Base-by-base conservation (phyloP, 2,797 vertebrate genomes). In the Salmo trutta region DNA sequence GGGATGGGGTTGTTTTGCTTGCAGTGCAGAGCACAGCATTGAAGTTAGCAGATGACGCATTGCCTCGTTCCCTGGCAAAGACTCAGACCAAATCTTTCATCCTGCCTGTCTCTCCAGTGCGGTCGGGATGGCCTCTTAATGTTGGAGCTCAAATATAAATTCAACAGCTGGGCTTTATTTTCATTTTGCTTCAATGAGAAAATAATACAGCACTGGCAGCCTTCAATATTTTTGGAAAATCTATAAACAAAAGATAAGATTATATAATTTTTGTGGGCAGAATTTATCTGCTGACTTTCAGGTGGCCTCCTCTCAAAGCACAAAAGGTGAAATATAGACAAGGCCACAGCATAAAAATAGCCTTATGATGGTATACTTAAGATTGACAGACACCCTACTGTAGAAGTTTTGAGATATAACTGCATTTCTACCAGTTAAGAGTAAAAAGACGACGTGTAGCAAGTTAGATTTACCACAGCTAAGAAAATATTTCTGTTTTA, bases 31-130 rank as follows among this genome's bases (percentile, higher is more conserved):
- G 21, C 83, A 77, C 89, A 84, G 91, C 87, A 91, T 89, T 91
- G 90, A 93, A 92, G 92, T 93, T 89, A 86, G 88, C 82, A 85
- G 88, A 93, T 93, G 93, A 94, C 90, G 89, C 91, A 93, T 92
- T 86, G 82, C 86, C 85, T 81, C 12, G 84, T 85, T 88, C 90
- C 82, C 89, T 92, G 92, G 93, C 91, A 86, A 68, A 19, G 82
- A 75, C 84, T 90, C 89, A 90, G 89, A 82, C 80, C 88, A 87
- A 87, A 91, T 91, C 85, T 87, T 91, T 92, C 84, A 89, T 89
- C 89, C 81, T 83, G 80, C 84, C 80, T 56, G 78, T 83, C 79
- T 90, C 89, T 87, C 82, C 36, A 86, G 85, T 86, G 84, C 75
- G 86, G 85, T 87, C 81, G 74, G 84, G 84, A 84, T 90, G 88